Conservation (phyloP, 2,888 invertebrate genomes). For the Saturnia japonica region DNA sequence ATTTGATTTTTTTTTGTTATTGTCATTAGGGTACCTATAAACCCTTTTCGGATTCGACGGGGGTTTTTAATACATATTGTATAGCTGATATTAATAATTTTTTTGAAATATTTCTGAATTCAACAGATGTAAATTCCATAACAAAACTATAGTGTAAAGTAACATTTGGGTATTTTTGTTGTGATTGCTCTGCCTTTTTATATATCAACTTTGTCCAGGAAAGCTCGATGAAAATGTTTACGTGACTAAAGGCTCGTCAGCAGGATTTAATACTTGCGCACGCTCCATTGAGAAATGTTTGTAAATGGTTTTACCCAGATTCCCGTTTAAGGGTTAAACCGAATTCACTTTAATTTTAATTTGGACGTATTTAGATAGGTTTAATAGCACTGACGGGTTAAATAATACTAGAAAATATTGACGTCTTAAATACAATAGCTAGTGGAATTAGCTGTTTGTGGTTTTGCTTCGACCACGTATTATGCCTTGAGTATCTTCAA, state of each 20-base stretch:
- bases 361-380: neutral
- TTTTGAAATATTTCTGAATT: no score
- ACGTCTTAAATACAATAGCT: neutral
- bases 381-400: neutral
- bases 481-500: neutral
- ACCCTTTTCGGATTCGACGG: no score
- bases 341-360: neutral
- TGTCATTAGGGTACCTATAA: no score
- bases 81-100: no score
- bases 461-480: neutral
- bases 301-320: constrained; percentile 6
- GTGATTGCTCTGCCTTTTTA: neutral
- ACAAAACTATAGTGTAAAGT: no score
- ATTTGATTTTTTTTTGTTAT: no score
- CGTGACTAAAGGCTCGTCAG: constrained; percentile 8
- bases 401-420: neutral
- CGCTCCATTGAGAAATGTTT: neutral
- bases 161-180: no score
- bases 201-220: neutral
- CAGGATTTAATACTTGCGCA: constrained; percentile 8
- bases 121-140: no score
- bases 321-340: neutral
- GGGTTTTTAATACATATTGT: no score
- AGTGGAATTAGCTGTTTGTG: neutral
- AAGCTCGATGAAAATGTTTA: constrained; percentile 12